Conservation (phyloP, 2,113 vertebrate species). For the Camelus bactrianus region DNA sequence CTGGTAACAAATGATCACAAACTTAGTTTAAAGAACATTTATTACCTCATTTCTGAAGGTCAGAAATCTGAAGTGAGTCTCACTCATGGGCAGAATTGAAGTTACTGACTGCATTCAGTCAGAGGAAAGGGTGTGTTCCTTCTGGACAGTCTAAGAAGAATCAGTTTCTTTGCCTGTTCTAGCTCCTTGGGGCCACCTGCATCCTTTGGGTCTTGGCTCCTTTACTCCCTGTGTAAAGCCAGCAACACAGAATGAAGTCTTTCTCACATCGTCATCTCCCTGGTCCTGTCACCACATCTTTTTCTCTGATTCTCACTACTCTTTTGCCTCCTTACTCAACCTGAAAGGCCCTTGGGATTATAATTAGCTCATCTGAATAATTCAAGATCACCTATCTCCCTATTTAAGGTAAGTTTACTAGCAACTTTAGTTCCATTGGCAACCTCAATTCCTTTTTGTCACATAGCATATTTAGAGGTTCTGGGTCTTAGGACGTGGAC, state of each 20-base stretch:
- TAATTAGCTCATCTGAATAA: neutral
- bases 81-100: neutral
- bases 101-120: neutral
- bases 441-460: neutral
- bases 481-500: neutral
- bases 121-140: neutral
- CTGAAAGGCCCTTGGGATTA: neutral
- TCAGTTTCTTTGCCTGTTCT: neutral
- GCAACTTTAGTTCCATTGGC: neutral
- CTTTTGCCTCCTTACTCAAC: neutral
- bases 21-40: neutral
- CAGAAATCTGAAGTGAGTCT: neutral
- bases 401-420: neutral
- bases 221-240: neutral
- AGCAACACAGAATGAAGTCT: neutral
- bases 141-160: neutral
- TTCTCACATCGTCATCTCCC: neutral
- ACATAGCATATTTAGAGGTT: neutral
- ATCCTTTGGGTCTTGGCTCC: neutral
- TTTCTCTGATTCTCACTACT: neutral
- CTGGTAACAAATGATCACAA: neutral
- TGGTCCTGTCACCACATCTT: neutral
- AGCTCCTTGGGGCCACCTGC: neutral
- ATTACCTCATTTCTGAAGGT: neutral
- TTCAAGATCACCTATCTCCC: neutral